Evolutionary conservation across 2,797 vertebrate genomes (phyloP), one percentile per base, ranked within the genome.

Genomic region (Brachyalestes nurse): DNA sequence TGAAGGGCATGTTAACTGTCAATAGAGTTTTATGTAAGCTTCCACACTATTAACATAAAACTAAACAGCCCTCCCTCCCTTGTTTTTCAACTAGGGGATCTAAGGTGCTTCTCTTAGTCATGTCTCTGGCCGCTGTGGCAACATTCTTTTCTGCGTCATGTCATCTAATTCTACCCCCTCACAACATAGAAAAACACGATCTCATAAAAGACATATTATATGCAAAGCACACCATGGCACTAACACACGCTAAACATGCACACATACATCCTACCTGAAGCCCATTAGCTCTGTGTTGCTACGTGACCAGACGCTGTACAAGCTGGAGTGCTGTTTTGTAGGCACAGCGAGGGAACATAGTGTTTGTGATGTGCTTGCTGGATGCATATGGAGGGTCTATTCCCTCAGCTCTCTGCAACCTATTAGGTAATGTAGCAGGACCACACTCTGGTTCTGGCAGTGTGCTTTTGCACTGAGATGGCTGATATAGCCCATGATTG

Each of bases 1-100:
- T 94, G 94, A 95, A 95, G 94, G 94, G 92, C 93, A 94, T 94
- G 94, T 95, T 94, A 92, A 92, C 93, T 94, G 94, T 95, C 95
- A 94, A 93, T 93, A 93, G 92, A 95, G 90, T 93, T 94, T 89
- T 93, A 90, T 93, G 93, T 91, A 92, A 93, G 92, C 91, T 74
- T 90, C 89, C 88, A 88, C 62, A 87, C 90, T 91, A 95, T 95
- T 95, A 95, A 93, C 94, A 95, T 95, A 95, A 94, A 94, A 93
- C 93, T 92, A 93, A 94, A 93, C 91, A 89, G 88, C 88, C 90
- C 90, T 85, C 72, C 51, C 71, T 70, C 58, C 49, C 60, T 61
- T 82, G 80, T 73, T 79, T 77, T 73, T 64, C 45, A 42, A 12
- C 17, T 4, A 53, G 14, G n/a, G 6, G n/a, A 40, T 42, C 17